A percentile compares a stretch with the other conserved stretches of the same genome.
phyloP scores from a whole-genome alignment of 2,797 vertebrate species.

The Gambusia yucatana region DNA sequence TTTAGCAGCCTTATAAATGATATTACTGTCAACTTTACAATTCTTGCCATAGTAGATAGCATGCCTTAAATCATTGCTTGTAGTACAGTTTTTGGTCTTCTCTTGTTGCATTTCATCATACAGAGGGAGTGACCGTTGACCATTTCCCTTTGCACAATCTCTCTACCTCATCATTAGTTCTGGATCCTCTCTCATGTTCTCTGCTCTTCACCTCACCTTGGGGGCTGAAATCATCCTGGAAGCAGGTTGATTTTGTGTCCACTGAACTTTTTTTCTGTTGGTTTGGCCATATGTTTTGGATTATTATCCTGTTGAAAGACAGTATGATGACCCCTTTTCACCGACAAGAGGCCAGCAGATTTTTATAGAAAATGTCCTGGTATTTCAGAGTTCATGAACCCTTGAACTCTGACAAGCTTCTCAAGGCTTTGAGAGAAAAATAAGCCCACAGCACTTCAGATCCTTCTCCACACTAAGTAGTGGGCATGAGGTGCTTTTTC shows the following conservation, averaged over 20 bases:
- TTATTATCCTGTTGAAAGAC: neutral
- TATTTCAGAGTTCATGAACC: neutral
- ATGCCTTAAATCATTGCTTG: too few relatives aligned
- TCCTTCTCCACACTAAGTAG: neutral
- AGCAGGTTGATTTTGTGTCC: neutral
- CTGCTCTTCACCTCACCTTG: neutral
- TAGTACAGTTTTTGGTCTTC: neutral
- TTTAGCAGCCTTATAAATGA: neutral
- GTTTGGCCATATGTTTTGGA: neutral
- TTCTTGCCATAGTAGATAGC: neutral
- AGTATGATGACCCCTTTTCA: neutral
- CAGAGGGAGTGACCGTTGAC: neutral
- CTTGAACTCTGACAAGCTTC: neutral
- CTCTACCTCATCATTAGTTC: neutral
- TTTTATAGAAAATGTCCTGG: neutral
- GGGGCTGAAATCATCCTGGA: neutral
- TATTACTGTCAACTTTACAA: neutral
- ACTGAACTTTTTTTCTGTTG: neutral
- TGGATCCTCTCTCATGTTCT: neutral
- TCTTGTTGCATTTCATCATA: constrained; percentile 2
- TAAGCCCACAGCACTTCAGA: neutral
- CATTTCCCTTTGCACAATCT: neutral
- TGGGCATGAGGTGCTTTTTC: neutral
- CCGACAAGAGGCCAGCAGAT: neutral
- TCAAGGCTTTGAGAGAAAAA: neutral